A percentile compares a stretch with the other conserved stretches of the same genome.
Evolutionary conservation across 2,113 vertebrate genomes (phyloP).

Genomic region (Dromaius novaehollandiae): DNA sequence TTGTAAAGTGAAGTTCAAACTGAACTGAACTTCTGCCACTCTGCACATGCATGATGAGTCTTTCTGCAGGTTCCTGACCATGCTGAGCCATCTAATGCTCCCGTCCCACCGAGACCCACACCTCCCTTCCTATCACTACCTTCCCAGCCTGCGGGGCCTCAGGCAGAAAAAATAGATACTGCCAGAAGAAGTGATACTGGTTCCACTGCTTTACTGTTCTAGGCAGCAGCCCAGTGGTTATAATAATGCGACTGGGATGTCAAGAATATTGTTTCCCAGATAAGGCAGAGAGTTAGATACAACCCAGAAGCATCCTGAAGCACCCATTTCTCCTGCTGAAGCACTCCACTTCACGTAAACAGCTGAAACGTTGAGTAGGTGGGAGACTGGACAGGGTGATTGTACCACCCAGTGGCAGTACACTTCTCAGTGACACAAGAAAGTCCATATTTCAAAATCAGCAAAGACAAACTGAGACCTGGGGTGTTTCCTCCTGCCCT

Average conservation of each 20-base stretch:
- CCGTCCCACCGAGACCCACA: rapidly evolving
- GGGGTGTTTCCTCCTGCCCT: rapidly evolving
- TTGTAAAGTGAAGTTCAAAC: background rate
- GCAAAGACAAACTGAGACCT: background rate
- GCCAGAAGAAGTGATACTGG: background rate
- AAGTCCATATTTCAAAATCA: background rate
- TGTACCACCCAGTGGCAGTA: rapidly evolving
- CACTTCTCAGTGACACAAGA: background rate
- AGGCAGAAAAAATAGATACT: background rate
- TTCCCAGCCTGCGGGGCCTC: rapidly evolving
- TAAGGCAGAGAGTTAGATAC: background rate
- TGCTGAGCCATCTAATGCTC: background rate
- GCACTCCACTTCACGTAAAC: rapidly evolving
- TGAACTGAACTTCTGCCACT: background rate
- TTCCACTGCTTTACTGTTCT: background rate
- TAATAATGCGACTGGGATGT: background rate
- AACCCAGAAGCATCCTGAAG: too few species aligned
- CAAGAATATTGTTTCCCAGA: background rate
- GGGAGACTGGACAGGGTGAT: rapidly evolving
- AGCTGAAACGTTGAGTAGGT: background rate
- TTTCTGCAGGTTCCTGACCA: background rate
- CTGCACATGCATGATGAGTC: rapidly evolving
- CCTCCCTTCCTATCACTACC: rapidly evolving
- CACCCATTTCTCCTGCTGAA: background rate
- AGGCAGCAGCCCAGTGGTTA: background rate